phyloP scores from a whole-genome alignment of 2,113 vertebrate genomes.

The Cyphomyrus plagiostoma region DNA sequence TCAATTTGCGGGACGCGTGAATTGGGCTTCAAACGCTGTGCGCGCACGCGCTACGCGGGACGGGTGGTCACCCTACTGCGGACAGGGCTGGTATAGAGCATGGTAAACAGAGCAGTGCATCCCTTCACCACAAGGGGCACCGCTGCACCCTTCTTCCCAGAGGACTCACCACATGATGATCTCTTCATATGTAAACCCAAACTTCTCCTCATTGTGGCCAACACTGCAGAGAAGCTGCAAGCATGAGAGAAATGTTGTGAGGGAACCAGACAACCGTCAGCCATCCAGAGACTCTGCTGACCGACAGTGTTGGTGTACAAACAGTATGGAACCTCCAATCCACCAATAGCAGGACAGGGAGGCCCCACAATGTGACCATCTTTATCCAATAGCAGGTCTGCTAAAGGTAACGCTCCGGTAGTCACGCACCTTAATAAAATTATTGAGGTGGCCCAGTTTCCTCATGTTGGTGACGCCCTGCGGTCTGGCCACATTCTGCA shows the following conservation, averaged over 20 bases:
- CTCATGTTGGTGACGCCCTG: conserved; percentile 83
- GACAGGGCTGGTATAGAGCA: neutral
- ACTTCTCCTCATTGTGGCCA: conserved; percentile 74
- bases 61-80: too few species aligned
- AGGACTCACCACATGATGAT: conserved; percentile 80
- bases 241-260: neutral
- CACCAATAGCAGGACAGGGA: neutral
- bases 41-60: too few species aligned
- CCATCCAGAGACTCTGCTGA: neutral
- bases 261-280: neutral
- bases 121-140: neutral
- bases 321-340: neutral
- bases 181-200: conserved; percentile 78
- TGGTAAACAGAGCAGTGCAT: neutral
- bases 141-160: neutral
- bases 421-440: conserved; percentile 74
- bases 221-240: conserved; percentile 75
- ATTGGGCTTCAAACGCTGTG: too few species aligned
- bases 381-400: neutral
- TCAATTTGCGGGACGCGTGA: too few species aligned
- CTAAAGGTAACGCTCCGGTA: neutral
- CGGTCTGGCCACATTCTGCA: conserved; percentile 76
- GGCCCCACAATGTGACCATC: neutral
- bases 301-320: neutral
- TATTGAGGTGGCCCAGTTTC: conserved; percentile 81